phyloP scores from a whole-genome alignment of 2,888 invertebrate species.

The Agrochola macilenta region DNA sequence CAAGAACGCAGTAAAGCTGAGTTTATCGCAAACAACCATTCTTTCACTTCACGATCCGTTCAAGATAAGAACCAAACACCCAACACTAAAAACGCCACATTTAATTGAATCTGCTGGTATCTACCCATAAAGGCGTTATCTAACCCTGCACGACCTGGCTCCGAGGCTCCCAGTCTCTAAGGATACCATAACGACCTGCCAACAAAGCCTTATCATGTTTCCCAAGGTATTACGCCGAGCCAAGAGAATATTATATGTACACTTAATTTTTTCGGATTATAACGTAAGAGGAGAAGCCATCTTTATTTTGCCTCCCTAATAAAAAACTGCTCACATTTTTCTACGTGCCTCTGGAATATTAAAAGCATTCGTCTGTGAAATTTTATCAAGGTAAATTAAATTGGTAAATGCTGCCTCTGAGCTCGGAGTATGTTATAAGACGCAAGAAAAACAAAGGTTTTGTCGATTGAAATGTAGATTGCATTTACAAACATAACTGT shows the following conservation, averaged over 20 bases:
- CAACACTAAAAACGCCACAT: constrained; percentile 36
- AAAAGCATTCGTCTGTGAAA: constrained; percentile 51
- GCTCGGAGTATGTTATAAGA: constrained; percentile 3
- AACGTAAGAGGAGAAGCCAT: constrained; percentile 29
- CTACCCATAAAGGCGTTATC: constrained; percentile 55
- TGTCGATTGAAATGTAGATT: constrained; percentile 26
- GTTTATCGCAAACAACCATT: constrained; percentile 23
- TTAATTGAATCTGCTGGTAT: constrained; percentile 61
- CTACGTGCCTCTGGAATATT: constrained; percentile 48
- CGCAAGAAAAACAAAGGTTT: constrained; percentile 26
- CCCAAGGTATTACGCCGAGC: constrained; percentile 42
- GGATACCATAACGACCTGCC: constrained; percentile 56
- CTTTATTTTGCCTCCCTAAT: constrained; percentile 33
- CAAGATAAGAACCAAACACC: constrained; percentile 33
- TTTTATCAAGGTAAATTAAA: constrained; percentile 50
- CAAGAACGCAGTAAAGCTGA: neutral
- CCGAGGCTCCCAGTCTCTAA: constrained; percentile 53
- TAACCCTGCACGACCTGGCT: constrained; percentile 36
- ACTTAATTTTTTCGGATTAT: constrained; percentile 52
- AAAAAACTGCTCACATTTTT: constrained; percentile 54
- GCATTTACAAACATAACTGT: constrained; percentile 39
- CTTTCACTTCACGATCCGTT: constrained; percentile 34
- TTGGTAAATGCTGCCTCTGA: constrained; percentile 22
- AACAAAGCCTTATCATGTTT: constrained; percentile 61
- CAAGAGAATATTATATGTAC: constrained; percentile 52